Percentiles rank a stretch among this genome's conserved stretches.
Conservation (phyloP, 2,888 invertebrate species). For the Aplocera efformata region DNA sequence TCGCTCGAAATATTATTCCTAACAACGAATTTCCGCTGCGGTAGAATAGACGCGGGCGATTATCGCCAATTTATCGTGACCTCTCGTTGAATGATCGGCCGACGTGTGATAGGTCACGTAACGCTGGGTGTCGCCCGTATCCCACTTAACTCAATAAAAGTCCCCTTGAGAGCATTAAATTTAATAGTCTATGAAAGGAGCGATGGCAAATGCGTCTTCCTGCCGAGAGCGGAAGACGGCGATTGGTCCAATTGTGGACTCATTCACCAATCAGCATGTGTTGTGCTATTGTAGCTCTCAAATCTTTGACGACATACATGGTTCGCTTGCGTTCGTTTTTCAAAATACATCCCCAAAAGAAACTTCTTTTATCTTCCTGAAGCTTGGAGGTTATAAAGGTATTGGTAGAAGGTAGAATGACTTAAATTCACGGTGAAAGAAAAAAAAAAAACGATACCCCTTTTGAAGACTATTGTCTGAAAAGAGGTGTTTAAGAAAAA, state of each 20-base stretch:
- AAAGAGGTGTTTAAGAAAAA: too few relatives aligned
- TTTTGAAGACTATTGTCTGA: too few relatives aligned
- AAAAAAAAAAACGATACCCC: too few relatives aligned
- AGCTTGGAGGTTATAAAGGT: too few relatives aligned
- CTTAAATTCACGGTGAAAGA: too few relatives aligned
- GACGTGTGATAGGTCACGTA: conserved; percentile 41
- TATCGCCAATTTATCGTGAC: conserved; percentile 40
- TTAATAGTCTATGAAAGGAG: conserved; percentile 76
- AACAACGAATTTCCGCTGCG: conserved; percentile 65
- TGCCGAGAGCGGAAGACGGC: conserved; percentile 73
- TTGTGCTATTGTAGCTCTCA: conserved; percentile 41
- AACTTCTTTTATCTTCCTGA: too few relatives aligned
- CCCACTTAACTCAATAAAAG: conserved; percentile 76
- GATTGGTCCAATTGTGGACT: conserved; percentile 75
- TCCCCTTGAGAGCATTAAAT: conserved; percentile 74
- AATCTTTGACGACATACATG: conserved; percentile 33
- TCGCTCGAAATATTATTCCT: conserved; percentile 51
- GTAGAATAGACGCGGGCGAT: conserved; percentile 65
- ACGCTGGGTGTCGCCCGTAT: conserved; percentile 61
- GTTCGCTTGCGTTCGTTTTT: conserved; percentile 9
- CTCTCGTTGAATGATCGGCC: conserved; percentile 27
- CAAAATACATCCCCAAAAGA: too few relatives aligned
- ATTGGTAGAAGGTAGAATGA: too few relatives aligned
- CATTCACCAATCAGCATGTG: conserved; percentile 74
- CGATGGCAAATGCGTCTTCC: conserved; percentile 67